Evolutionary conservation across 2,797 vertebrate species (phyloP).

Genomic region (Phoebastria nigripes): DNA sequence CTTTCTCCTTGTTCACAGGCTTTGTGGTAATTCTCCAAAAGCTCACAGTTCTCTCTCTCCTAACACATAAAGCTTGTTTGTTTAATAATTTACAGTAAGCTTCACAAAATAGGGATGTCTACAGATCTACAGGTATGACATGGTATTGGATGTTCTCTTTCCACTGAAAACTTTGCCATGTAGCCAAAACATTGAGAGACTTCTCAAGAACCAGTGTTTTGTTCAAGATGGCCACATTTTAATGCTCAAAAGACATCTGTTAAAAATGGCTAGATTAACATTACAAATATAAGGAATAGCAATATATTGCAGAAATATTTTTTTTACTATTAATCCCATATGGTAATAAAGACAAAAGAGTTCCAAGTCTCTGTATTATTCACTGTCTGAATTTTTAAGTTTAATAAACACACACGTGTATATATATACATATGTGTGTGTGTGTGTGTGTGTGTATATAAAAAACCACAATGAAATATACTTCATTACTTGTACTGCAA

Average conservation of each 20-base stretch:
- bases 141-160: background rate
- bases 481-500: background rate
- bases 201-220: background rate
- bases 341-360: background rate
- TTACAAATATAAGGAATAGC: background rate
- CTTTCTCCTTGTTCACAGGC: conserved; percentile 67
- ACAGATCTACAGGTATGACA: background rate
- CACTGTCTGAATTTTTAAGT: background rate
- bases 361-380: background rate
- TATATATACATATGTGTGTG: too few species aligned
- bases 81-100: background rate
- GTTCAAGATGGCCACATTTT: background rate
- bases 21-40: conserved; percentile 74
- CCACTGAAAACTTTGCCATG: background rate
- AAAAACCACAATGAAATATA: background rate
- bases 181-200: background rate
- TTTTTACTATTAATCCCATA: background rate
- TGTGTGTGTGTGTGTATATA: background rate
- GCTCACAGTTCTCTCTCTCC: conserved; percentile 75
- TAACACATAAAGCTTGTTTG: conserved; percentile 31
- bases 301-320: background rate
- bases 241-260: background rate
- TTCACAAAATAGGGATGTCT: background rate
- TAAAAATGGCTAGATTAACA: background rate
- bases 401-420: background rate